Evolutionary conservation across 2,797 vertebrate species (phyloP), one percentile per base, ranked within the genome.

Genomic region (Dendrocincla fuliginosa): DNA sequence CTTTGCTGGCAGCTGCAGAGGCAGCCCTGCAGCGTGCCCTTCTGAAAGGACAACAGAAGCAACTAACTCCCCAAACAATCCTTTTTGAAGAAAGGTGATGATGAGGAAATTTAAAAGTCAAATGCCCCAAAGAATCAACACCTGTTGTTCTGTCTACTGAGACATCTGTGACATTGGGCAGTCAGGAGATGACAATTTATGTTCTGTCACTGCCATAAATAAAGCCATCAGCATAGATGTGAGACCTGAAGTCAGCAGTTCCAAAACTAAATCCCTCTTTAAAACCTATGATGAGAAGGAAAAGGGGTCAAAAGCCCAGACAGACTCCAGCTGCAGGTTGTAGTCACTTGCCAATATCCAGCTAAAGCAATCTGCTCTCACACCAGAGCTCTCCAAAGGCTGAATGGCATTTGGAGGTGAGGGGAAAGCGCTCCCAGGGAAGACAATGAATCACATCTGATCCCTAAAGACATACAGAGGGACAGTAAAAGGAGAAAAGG

Each of bases 91-190:
- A 53, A 93, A 93, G 65, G 61, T 84, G 60, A 88, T 73, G 24
- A 64, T 2, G 13, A 69, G 37, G 82, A 94, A 96, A 95, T 87
- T 69, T 89, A 52, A 80, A 96, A 95, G 59, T 63, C 85, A 95
- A 92, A 91, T 80, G 52, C 9, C 22, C 49, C 25, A 56, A 73
- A 93, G 84, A 89, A 86, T 67, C 64, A 90, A 46, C 84, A 84
- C 19, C 68, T 87, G 50, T 53, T 80, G 44, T 77, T 47, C 73
- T 46, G n/a, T 32, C 60, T 68, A 44, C 55, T n/a, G 73, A 80
- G 52, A 75, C 47, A 70, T 30, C 24, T 32, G 37, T 85, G 67
- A 92, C 75, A 76, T 14, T 52, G 78, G 73, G 61, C 39, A 79
- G 56, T 53, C 73, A 81, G 57, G 27, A 95, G 20, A 71, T 44